A percentile compares a stretch with the other conserved stretches of the same genome.
Evolutionary conservation across 1,140 invertebrate genomes (phyloP).

Genomic region (Latrodectus geometricus): DNA sequence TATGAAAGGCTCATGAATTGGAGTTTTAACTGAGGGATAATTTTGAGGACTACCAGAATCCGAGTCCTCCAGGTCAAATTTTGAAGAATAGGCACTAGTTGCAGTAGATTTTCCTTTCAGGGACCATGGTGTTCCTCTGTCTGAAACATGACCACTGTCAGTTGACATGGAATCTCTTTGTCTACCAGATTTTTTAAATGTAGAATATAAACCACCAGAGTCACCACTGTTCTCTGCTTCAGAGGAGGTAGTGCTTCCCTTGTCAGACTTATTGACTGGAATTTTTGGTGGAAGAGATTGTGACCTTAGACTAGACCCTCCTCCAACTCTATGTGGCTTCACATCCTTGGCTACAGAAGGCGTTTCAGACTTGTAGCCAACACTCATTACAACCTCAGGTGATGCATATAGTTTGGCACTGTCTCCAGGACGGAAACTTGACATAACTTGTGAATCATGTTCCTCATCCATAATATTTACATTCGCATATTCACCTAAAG

Average conservation of each 20-base stretch:
- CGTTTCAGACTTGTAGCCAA: conserved; percentile 71
- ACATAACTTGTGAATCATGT: conserved; percentile 73
- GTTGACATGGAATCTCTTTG: conserved; percentile 61
- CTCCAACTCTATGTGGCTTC: conserved; percentile 54
- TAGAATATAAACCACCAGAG: conserved; percentile 57
- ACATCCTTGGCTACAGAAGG: conserved; percentile 20
- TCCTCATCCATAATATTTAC: conserved; percentile 52
- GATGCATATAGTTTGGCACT: conserved; percentile 89
- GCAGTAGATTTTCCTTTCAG: conserved; percentile 42
- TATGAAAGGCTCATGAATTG: conserved; percentile 76
- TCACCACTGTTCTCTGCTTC: conserved; percentile 63
- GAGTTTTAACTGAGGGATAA: conserved; percentile 45
- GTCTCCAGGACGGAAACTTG: conserved; percentile 84
- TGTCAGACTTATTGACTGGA: conserved; percentile 60
- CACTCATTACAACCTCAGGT: conserved; percentile 84
- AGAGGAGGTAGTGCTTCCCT: conserved; percentile 59
- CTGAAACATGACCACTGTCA: conserved; percentile 58
- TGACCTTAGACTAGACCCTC: conserved; percentile 67
- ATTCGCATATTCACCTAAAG: conserved; percentile 62
- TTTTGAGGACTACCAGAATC: conserved; percentile 55
- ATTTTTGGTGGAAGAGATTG: conserved; percentile 68
- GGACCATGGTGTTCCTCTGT: conserved; percentile 43
- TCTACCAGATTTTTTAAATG: conserved; percentile 57
- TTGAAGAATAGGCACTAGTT: conserved; percentile 57
- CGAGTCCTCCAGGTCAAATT: conserved; percentile 60